Evolutionary conservation across 2,888 invertebrate genomes (phyloP), one percentile per base, ranked within the genome.

Genomic region (Hybos culiciformis): DNA sequence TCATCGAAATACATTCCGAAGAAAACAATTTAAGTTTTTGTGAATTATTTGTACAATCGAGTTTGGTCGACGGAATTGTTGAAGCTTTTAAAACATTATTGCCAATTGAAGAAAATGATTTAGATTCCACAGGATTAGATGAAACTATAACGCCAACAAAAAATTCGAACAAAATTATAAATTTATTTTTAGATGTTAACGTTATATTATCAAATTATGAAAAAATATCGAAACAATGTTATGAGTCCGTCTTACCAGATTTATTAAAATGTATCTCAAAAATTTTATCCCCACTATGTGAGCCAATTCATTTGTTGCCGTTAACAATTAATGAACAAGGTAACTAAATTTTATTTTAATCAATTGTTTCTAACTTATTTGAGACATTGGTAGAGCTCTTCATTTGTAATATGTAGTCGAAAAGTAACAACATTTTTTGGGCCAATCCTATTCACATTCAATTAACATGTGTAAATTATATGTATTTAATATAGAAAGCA

Each of bases 101-200:
- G 41, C 45, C 55, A 38, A 37, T 12, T 34, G 37, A 26, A 31
- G 31, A 52, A 33, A 46, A 46, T 19, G 49, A 52, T 42, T 44
- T 23, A 49, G 33, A 42, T 36, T 46, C 48, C n/a, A 39, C 40
- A 5, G 43, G 45, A 11, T 40, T 32, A 3, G 46, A 41, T 24
- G 53, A 51, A 11, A 48, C 48, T n/a, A 41, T 50, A 2, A 48
- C 54, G 5, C 54, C 56, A 12, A 53, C 57, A 17, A 52, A 56
- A 39, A 54, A 56, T 42, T 56, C 57, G 36, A 53, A 57, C 31
- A 62, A 63, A 47, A 58, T 59, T n/a, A 63, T 63, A 52, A 62
- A 58, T 43, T 57, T 62, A 37, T 67, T 66, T 48, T 53, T 67
- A 41, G 66, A 67, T 45, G 62, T 66, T 31, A 62, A 62, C 46